Percentiles rank a stretch among this genome's conserved stretches.
Evolutionary conservation across 2,888 invertebrate genomes (phyloP).

Genomic region (Oscheius sp.): DNA sequence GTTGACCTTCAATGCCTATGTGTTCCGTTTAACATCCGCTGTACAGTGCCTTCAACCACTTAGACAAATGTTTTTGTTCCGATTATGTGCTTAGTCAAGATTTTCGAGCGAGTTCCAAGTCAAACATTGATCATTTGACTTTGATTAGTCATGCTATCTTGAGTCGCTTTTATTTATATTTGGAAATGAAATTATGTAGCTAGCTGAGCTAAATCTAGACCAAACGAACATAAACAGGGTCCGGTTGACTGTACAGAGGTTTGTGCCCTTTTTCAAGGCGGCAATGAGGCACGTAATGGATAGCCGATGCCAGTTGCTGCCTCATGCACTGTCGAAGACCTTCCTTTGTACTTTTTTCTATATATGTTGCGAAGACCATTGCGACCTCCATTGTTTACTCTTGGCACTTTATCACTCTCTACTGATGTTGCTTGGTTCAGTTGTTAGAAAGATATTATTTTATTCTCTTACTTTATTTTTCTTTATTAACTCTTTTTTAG

Average conservation of each 20-base stretch:
- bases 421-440: slow-evolving; percentile 18
- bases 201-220: too few species aligned
- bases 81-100: slow-evolving; percentile 19
- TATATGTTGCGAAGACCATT: not conserved
- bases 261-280: slow-evolving; percentile 11
- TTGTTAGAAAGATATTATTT: not conserved
- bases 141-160: too few species aligned
- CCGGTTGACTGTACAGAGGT: slow-evolving; percentile 1
- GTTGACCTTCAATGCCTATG: slow-evolving; percentile 12
- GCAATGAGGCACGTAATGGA: slow-evolving; percentile 16
- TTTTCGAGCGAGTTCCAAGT: not conserved
- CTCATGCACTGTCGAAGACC: too few species aligned
- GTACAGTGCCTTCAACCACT: slow-evolving; percentile 18
- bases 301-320: slow-evolving; percentile 1
- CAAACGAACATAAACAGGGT: not conserved
- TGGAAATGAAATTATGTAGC: too few species aligned
- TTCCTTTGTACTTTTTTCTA: slow-evolving; percentile 1
- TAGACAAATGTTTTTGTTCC: slow-evolving; percentile 12
- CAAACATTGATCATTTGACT: too few species aligned
- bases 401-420: slow-evolving; percentile 22
- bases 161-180: too few species aligned
- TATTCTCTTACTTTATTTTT: slow-evolving; percentile 1
- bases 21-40: not conserved
- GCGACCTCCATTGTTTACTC: slow-evolving; percentile 23
- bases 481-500: not conserved